Percentiles rank a stretch among this genome's conserved stretches.
phyloP scores from a whole-genome alignment of 1,140 invertebrate genomes.

The Heliconius congener region DNA sequence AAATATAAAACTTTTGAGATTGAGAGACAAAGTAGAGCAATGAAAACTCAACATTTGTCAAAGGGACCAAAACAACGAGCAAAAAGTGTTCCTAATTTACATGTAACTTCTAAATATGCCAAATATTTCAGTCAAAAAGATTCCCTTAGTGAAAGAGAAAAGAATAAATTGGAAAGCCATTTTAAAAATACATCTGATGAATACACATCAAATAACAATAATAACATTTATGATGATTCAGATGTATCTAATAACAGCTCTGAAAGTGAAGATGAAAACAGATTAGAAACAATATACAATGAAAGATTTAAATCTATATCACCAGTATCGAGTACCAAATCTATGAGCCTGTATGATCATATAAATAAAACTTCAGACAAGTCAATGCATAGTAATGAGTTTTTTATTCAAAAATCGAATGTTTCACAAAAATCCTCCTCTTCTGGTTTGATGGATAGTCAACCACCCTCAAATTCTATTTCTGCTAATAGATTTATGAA shows the following conservation, averaged over 20 bases:
- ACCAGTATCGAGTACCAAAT: conserved; percentile 43
- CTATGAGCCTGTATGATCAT: not conserved
- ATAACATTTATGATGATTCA: conserved; percentile 40
- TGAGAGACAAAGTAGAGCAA: conserved; percentile 63
- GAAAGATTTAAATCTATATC: conserved; percentile 65
- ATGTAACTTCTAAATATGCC: conserved; percentile 76
- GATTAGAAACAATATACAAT: conserved; percentile 72
- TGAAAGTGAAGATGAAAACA: conserved; percentile 60
- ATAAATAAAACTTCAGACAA: conserved; percentile 1
- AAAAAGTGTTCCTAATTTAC: conserved; percentile 80
- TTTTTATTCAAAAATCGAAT: conserved; percentile 56
- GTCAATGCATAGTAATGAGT: conserved; percentile 39
- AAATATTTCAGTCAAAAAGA: conserved; percentile 80
- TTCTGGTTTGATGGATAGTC: conserved; percentile 22
- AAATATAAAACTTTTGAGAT: conserved; percentile 73
- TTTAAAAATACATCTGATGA: conserved; percentile 35
- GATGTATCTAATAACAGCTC: conserved; percentile 39
- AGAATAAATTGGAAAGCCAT: conserved; percentile 26
- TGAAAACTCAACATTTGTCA: conserved; percentile 43
- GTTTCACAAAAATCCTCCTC: conserved; percentile 40
- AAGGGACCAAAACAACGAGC: conserved; percentile 59
- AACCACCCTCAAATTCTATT: conserved; percentile 9
- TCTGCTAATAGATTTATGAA: conserved; percentile 37
- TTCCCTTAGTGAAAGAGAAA: conserved; percentile 56
- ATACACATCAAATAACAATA: conserved; percentile 41